Percentiles rank a stretch among this genome's conserved stretches.
Evolutionary conservation across 1,140 invertebrate species (phyloP).

Genomic region (Liolophura sinensis): DNA sequence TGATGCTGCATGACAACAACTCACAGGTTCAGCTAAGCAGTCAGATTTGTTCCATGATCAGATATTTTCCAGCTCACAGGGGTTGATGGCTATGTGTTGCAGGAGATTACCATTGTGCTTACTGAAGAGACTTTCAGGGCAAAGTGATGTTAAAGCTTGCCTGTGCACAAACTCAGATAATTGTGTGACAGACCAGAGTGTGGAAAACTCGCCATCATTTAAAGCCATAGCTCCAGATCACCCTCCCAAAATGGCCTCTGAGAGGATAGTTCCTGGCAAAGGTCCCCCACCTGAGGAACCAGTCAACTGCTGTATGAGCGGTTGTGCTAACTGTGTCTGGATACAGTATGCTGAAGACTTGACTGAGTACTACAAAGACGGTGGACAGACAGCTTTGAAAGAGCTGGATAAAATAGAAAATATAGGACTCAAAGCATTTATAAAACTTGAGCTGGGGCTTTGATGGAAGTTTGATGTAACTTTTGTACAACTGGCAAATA

Average conservation of each 20-base stretch:
- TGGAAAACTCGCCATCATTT: neutral
- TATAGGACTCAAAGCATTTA: slow-evolving; percentile 55
- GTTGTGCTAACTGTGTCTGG: slow-evolving; percentile 94
- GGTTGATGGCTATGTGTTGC: too few relatives aligned
- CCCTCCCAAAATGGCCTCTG: neutral
- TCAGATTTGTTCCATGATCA: too few relatives aligned
- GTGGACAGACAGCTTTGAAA: slow-evolving; percentile 70
- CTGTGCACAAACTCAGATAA: neutral
- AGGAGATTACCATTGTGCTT: too few relatives aligned
- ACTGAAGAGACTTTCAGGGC: too few relatives aligned
- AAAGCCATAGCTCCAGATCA: neutral
- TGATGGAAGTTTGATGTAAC: slow-evolving; percentile 4
- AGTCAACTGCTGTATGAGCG: slow-evolving; percentile 82
- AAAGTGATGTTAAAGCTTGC: too few relatives aligned
- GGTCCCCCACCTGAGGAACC: slow-evolving; percentile 51
- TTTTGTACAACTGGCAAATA: too few relatives aligned
- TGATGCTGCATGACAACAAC: too few relatives aligned
- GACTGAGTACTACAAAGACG: slow-evolving; percentile 66
- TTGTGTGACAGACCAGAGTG: neutral
- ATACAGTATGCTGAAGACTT: slow-evolving; percentile 87
- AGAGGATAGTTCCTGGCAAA: slow-evolving; percentile 38
- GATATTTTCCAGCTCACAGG: too few relatives aligned
- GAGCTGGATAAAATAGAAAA: slow-evolving; percentile 69
- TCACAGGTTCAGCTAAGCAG: too few relatives aligned
- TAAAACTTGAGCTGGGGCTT: slow-evolving; percentile 56